phyloP scores from a whole-genome alignment of 2,797 vertebrate genomes.

The Sternarchorhynchus goeldii region DNA sequence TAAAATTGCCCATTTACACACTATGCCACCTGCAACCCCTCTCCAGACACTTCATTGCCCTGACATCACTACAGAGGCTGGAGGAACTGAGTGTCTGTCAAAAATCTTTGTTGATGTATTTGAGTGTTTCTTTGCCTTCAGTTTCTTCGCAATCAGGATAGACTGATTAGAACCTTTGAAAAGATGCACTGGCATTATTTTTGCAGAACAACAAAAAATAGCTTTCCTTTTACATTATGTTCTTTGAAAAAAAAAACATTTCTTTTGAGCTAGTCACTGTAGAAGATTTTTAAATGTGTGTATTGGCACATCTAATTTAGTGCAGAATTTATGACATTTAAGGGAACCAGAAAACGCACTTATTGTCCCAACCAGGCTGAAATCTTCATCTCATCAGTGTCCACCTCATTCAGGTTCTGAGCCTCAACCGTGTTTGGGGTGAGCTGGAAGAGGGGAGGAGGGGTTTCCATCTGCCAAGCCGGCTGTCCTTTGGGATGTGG shows the following conservation, averaged over 20 bases:
- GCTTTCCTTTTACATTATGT: no score
- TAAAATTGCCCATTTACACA: slow-evolving; percentile 61
- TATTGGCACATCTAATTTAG: background rate
- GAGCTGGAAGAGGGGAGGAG: slow-evolving; percentile 60
- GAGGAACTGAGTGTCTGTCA: slow-evolving; percentile 51
- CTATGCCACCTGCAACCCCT: slow-evolving; percentile 57
- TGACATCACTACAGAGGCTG: slow-evolving; percentile 43
- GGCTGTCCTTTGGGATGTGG: slow-evolving; percentile 76
- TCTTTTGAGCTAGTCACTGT: no score
- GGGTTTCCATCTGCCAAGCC: slow-evolving; percentile 80
- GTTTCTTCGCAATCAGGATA: background rate
- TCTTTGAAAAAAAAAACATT: no score
- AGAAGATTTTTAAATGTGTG: no score
- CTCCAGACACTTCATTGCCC: slow-evolving; percentile 43
- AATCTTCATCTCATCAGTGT: slow-evolving; percentile 68
- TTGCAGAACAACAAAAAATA: no score
- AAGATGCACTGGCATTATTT: background rate
- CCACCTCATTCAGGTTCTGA: slow-evolving; percentile 47
- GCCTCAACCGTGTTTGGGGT: slow-evolving; percentile 77
- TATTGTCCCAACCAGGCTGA: slow-evolving; percentile 56
- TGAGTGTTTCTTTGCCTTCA: background rate
- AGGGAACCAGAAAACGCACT: slow-evolving; percentile 68
- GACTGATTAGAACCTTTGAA: background rate
- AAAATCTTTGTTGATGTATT: slow-evolving; percentile 39
- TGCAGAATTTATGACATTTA: slow-evolving; percentile 73